Evolutionary conservation across 2,113 vertebrate species (phyloP), one percentile per base, ranked within the genome.

Genomic region (Paradisaea rubra): DNA sequence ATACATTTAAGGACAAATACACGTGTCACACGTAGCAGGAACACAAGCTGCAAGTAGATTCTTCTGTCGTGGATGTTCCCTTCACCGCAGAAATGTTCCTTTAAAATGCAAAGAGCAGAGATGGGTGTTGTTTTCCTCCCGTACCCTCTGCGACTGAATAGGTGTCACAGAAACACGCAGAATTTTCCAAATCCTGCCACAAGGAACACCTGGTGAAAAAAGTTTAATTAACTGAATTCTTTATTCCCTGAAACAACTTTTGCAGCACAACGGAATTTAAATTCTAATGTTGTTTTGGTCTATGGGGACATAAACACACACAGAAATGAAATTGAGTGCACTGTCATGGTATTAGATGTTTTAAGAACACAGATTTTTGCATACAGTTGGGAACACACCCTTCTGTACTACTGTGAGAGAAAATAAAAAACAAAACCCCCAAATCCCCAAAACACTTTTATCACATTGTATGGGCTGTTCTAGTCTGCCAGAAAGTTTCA

Each of bases 381-480:
- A 15, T 49, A 13, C 7, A 47, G 9, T 49, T 70, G 12, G n/a
- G 21, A 88, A 42, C 24, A 30, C 16, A 35, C 44, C 18, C 42
- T 89, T 77, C 39, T 86, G 9, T 31, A 13, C 13, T 76, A 27
- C 56, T 57, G 41, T 28, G 15, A 61, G 23, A 61, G 21, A 64
- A 72, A 72, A 69, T 70, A 16, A 68, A 83, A 88, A 66, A 20
- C 39, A 72, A 57, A 28, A 22, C 14, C 16, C 11, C 4, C 6
- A 72, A 47, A 3, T 27, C 23, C 37, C 17, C 4, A 1, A 59
- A 89, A 42, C 30, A 30, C 0, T 0, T 50, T 52, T 81, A n/a
- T 64, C 49, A 15, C 25, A 33, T 41, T 45, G 19, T 42, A 54
- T 35, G 18, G 33, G 15, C n/a, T 90, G 33, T 74, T 22, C n/a